Conservation (phyloP, 2,888 invertebrate species). For the Drosophila neoperkinsi region DNA sequence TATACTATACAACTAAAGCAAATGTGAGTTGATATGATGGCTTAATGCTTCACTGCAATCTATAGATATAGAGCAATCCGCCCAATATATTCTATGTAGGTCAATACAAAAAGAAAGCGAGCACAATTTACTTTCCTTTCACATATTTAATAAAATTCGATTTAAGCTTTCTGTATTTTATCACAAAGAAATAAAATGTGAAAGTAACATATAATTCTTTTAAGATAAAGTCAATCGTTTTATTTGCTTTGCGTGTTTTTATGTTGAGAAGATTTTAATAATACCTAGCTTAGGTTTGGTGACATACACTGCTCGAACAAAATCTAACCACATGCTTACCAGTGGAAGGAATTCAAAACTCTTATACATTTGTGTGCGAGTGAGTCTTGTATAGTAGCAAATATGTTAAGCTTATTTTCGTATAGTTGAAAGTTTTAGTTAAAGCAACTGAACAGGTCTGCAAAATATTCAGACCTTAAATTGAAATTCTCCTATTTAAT, state of each 20-base stretch:
- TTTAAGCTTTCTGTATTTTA: neutral
- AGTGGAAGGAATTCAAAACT: neutral
- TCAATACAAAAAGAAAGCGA: neutral
- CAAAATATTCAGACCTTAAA: neutral
- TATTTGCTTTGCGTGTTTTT: neutral
- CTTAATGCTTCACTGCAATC: constrained; percentile 8
- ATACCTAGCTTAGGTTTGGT: neutral
- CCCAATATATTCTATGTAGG: neutral
- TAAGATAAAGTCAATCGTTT: neutral
- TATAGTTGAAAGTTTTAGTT: neutral
- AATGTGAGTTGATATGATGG: neutral
- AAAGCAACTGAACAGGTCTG: neutral
- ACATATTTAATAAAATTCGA: neutral
- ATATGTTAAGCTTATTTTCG: neutral
- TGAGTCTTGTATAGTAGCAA: neutral
- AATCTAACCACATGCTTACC: no score
- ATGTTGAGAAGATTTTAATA: neutral
- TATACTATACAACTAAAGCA: constrained; percentile 32
- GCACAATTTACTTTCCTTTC: neutral
- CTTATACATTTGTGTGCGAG: neutral
- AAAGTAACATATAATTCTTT: neutral
- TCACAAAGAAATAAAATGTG: neutral
- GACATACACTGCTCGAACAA: no score
- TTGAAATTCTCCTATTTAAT: neutral
- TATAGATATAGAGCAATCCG: neutral